Evolutionary conservation across 2,888 invertebrate genomes (phyloP), one percentile per base, ranked within the genome.

Genomic region (Lasioglossum calceatum): DNA sequence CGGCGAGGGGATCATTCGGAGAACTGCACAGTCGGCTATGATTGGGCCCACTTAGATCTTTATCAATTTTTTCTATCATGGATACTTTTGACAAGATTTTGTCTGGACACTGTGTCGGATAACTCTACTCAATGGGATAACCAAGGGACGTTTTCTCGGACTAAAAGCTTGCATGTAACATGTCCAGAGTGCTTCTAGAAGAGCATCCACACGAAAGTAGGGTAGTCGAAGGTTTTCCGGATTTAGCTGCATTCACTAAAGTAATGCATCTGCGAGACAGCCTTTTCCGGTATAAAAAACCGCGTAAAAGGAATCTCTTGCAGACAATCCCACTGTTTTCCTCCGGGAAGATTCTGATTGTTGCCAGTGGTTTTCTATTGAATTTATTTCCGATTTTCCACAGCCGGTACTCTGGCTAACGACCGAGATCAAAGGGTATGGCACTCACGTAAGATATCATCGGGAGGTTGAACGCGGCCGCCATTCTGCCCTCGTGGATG

Each of bases 361-460:
- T 61, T 61, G 12, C n/a, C 19, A 14, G 54, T 54, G 54, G 27
- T 14, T 32, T 10, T 27, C 27, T 61, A 14, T 27, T 2, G 61
- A 27, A n/a, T 54, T 27, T 27, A 32, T 61, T 32, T 27, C 61
- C 27, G 27, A 61, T 14, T 16, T 27, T 12, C 4, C 27, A 2
- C 54, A 23, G 54, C 23, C 16, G 64, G 64, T 32, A 27, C 16
- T 67, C 32, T 67, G 7, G 23, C 8, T 23, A 36, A 70, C 32
- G 36, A 36, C n/a, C 39, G 14, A 23, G 12, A n/a, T 39, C 70
- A 12, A 70, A 8, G 36, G 19, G 8, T 64, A 39, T 0, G 54
- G 39, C 92, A 97, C 98, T 97, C 96, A 99, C 99, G 95, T 99
- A 99, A 90, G 99, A 99, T 94, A 99, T 98, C 99, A 99, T 99